Base-by-base conservation (phyloP, 92 coral and sea anemone species). In the Epizoanthus illoricatus region DNA sequence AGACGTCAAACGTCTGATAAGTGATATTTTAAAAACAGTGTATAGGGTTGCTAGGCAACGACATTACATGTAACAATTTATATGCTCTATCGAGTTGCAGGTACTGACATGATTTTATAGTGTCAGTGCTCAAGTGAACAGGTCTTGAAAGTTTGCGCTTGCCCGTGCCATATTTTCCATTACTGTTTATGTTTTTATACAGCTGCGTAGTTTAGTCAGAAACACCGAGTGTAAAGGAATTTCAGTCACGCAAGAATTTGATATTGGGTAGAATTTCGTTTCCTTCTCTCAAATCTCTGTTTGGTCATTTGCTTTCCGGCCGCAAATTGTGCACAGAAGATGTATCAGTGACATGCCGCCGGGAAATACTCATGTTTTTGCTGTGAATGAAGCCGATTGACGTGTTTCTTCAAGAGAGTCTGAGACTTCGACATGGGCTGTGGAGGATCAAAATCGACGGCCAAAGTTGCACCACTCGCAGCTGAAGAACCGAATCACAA, bases 381-480 rank as follows among this genome's bases (percentile, higher is more conserved):
- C 18, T 52, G 59, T 73, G 64, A 73, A 73, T 39, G 5, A 52
- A 59, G 36, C 16, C 9, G 42, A 70, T 42, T 62, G 60, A 20
- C 7, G 71, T 42, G 36, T 59, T 49, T 17, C 19, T 78, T 43
- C 20, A 78, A 63, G n/a, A 78, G 40, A 5, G 16, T 12, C 60
- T 11, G 40, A 5, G 16, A 19, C 60, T 11, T 42, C 13, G 24
- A 4, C n/a, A 78, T 78, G 82, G 82, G 82, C 15, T 78, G 82
- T 28, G 82, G 61, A 19, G 82, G 82, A 17, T 78, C 82, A 45
- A 78, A 63, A 21, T 40, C 82, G 19, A 62, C 71, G 7, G 57
- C 11, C 42, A 45, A 45, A 78, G 71, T 78, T 21, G 23, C 33
- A 39, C 49, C 82, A 63, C 41, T 63, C 7, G 67, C 11, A 15